Percentiles rank a stretch among this genome's conserved stretches.
Evolutionary conservation across 2,888 invertebrate species (phyloP).

Genomic region (Tetragonula carbonaria): DNA sequence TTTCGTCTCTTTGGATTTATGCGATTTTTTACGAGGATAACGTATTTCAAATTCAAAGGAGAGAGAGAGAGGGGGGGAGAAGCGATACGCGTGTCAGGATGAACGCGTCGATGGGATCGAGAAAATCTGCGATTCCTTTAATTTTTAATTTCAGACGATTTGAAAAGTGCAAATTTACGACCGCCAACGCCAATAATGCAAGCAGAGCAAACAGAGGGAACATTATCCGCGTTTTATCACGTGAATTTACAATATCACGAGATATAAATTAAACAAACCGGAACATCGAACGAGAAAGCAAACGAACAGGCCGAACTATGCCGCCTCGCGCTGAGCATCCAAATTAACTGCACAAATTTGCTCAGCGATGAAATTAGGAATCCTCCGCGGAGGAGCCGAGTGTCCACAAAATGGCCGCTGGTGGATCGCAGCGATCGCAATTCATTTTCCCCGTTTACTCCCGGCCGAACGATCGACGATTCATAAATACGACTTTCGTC

Average conservation of each 20-base stretch:
- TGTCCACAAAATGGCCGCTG: not conserved
- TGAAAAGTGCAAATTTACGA: too few species aligned
- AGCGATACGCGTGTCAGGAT: too few species aligned
- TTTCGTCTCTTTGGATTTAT: conserved; percentile 15
- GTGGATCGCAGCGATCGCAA: not conserved
- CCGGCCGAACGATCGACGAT: conserved; percentile 13
- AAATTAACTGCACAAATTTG: not conserved
- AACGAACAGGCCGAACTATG: not conserved
- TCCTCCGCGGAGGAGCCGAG: not conserved
- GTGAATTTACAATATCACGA: too few species aligned
- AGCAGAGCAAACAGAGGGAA: too few species aligned
- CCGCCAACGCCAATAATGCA: too few species aligned
- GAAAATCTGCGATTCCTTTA: too few species aligned
- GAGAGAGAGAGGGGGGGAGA: not conserved
- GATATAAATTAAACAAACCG: too few species aligned
- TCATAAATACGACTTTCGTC: conserved; percentile 30
- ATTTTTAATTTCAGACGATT: too few species aligned
- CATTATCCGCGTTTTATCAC: too few species aligned
- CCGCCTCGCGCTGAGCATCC: not conserved
- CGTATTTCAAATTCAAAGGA: not conserved
- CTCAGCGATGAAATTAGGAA: not conserved
- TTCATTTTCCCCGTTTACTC: conserved; percentile 24
- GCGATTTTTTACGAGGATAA: conserved; percentile 20
- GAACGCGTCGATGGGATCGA: too few species aligned
- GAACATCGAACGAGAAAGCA: not conserved